These are phyloP conservation scores for Drosophila malerkotliana DNA, from an alignment of 1,140 invertebrate genomes.

Conservation along the genomic window DNA sequence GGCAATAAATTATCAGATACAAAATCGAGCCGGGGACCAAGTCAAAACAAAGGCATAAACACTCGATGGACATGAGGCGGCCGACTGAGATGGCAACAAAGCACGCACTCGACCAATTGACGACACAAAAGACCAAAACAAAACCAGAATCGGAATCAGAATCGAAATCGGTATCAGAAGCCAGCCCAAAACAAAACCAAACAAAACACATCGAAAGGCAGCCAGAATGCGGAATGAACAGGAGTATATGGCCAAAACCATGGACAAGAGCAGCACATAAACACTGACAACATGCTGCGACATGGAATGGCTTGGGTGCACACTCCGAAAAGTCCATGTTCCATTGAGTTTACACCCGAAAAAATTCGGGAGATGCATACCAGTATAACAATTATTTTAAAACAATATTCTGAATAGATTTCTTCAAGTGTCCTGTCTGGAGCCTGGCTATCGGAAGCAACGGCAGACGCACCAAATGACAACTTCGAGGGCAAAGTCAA, in stretches of 20 bases:
- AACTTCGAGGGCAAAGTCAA: constrained; percentile 80
- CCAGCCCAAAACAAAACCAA: constrained; percentile 21
- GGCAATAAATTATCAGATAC: constrained; percentile 76
- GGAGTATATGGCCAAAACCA: constrained; percentile 58
- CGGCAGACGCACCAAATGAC: constrained; percentile 57
- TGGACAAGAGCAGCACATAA: constrained; percentile 55
- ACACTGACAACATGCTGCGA: constrained; percentile 75
- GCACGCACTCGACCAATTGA: constrained; percentile 75
- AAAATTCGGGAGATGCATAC: not conserved
- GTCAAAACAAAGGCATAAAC: constrained; percentile 70
- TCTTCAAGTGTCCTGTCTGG: constrained; percentile 3
- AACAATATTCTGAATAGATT: too few relatives aligned
- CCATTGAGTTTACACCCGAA: constrained; percentile 12
- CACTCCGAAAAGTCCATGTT: constrained; percentile 1
- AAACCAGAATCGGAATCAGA: constrained; percentile 35
- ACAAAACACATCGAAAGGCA: constrained; percentile 45
- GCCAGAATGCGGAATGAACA: constrained; percentile 54
- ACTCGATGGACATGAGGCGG: constrained; percentile 46
- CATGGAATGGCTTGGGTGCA: constrained; percentile 30
- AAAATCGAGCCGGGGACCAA: constrained; percentile 34
- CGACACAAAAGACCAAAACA: constrained; percentile 66
- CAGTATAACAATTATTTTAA: too few relatives aligned
- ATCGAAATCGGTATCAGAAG: constrained; percentile 42
- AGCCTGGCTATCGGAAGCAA: constrained; percentile 59
- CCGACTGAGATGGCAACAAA: constrained; percentile 57